phyloP scores from a whole-genome alignment of 2,888 invertebrate species.

The Fissipunctia ypsillon region DNA sequence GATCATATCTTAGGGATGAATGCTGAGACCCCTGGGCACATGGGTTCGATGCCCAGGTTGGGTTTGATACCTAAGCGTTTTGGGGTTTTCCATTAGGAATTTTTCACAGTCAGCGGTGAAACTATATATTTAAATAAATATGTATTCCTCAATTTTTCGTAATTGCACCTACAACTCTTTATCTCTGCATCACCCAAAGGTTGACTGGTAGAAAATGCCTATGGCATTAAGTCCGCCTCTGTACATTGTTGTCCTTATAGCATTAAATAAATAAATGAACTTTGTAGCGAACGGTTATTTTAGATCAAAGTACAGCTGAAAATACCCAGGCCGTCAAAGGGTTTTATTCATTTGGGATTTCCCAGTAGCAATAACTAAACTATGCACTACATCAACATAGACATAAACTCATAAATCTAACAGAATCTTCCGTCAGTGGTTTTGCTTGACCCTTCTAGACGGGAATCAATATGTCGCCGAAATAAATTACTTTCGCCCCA shows the following conservation, averaged over 20 bases:
- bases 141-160: no score
- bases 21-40: no score
- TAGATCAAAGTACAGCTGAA: neutral
- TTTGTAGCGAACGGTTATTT: neutral
- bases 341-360: neutral
- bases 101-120: neutral
- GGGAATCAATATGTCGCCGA: slow-evolving; percentile 20
- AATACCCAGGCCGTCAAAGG: no score
- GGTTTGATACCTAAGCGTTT: neutral
- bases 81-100: neutral
- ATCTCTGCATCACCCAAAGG: no score
- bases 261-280: no score
- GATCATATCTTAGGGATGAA: neutral
- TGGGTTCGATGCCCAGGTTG: neutral
- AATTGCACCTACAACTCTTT: no score
- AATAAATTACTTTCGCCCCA: slow-evolving; percentile 28
- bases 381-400: neutral
- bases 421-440: neutral
- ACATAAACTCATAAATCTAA: neutral
- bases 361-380: neutral
- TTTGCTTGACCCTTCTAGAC: neutral
- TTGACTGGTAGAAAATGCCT: no score
- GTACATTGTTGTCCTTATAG: no score
- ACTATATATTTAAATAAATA: no score
- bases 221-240: no score